Base-by-base conservation (phyloP, 2,888 invertebrate species). In the Eilema griseolum region DNA sequence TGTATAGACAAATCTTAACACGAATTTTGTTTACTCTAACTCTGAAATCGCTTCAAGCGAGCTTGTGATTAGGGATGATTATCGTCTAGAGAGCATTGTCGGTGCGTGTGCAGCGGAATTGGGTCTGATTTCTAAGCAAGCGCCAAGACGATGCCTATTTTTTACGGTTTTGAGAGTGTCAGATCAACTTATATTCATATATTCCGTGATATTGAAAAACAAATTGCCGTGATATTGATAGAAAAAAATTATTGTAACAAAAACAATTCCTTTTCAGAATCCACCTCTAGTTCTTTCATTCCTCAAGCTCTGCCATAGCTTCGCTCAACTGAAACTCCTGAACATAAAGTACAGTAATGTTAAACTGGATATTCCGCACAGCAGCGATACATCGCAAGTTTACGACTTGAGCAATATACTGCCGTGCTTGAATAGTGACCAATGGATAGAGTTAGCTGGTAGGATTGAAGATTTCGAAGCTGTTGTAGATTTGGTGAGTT, bases 281-380 rank as follows among this genome's bases (percentile, higher is more conserved):
- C 83, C 86, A 41, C 81, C 85, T 33, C 78, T 95, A 12, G 72
- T 89, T 0, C 52, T 74, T 2, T 83, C 93, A 4, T 95, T 92
- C 69, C 79, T 95, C 2, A 87, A 88, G 23, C 82, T 95, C 0
- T 92, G 93, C 66, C 81, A 88, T 20, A 90, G 88, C 70, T 89
- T 89, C 61, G 86, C 89, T 0, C 89, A 93, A 52, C 78, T 95
- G 2, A 95, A 94, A 76, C 80, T 95, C 0, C 82, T 95, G 0
- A 94, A 95, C 59, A 76, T 92, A 20, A 93, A 93, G 74, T 95
- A 94, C 83, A 90, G 93, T 77, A 90, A 92, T 78, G 83, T 85
- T 2, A 93, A 93, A 77, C 20, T 92, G 7, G 82, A 85, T 1
- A 62, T 87, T n/a, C n/a, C 74, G 33, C 67, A 74, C 3, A 62